Evolutionary conservation across 2,888 invertebrate species (phyloP), one percentile per base, ranked within the genome.

Genomic region (Aphidoletes aphidimyza): DNA sequence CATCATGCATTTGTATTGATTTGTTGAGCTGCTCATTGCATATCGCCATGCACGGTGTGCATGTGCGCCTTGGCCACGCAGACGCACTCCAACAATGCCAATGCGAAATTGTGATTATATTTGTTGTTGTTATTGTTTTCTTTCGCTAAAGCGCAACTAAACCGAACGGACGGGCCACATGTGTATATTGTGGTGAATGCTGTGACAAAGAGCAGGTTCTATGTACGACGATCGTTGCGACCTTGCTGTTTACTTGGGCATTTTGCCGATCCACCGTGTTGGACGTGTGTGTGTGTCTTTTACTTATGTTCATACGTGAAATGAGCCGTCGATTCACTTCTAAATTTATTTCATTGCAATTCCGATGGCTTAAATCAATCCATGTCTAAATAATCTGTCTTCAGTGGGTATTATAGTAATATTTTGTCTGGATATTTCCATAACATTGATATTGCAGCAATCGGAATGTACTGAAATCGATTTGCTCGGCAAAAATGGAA

Each of bases 181-280:
- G 30, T 14, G 30, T 14, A 14, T 30, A 30, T 11, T 11, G 26
- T 5, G 34, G 69, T 30, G 30, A 69, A 69, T 69, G 69, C 26
- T 69, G 69, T 69, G 69, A 69, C 69, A 69, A 69, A 69, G 34
- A 69, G 69, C 69, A 69, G 69, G 69, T 69, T 69, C 69, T 30
- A 69, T 69, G 34, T 69, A 69, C 69, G 69, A 69, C 14, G 69
- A 69, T 69, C 30, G 69, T 69, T 9, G 69, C 69, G 69, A 69
- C 69, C 69, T 69, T 69, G 69, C 69, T 69, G 69, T 69, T 69
- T 69, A 30, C 69, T 69, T 69, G n/a, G n/a, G n/a, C n/a, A n/a
- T n/a, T n/a, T n/a, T n/a, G n/a, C n/a, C n/a, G n/a, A n/a, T n/a
- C n/a, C n/a, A n/a, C n/a, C n/a, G n/a, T n/a, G n/a, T n/a, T n/a